These are phyloP conservation scores for Leptinotarsa defecta DNA, from an alignment of 1,140 invertebrate genomes.

Conservation along the genomic window DNA sequence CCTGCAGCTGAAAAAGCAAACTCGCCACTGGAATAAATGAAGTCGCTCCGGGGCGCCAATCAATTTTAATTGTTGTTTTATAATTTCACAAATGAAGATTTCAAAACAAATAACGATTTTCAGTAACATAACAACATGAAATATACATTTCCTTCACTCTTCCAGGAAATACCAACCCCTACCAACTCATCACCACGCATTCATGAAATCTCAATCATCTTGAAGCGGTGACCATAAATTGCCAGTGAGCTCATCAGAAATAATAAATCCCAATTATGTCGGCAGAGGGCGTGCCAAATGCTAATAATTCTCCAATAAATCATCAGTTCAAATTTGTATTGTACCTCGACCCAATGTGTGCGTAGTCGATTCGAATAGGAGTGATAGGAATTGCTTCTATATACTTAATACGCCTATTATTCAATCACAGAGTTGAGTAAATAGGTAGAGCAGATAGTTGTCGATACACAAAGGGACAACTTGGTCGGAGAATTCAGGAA, in stretches of 20 bases:
- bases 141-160: too few relatives aligned
- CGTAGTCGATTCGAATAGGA: background rate
- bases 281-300: background rate
- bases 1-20: too few relatives aligned
- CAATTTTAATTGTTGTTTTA: too few relatives aligned
- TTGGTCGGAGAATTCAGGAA: background rate
- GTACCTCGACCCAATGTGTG: background rate
- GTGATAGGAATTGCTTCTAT: slow-evolving; percentile 2
- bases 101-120: too few relatives aligned
- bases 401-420: background rate
- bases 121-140: too few relatives aligned
- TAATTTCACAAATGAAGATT: too few relatives aligned
- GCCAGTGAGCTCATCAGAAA: background rate
- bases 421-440: background rate
- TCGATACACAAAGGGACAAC: background rate
- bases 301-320: background rate
- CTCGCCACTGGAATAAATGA: too few relatives aligned
- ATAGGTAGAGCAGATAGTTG: background rate
- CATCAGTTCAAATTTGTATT: slow-evolving; percentile 4
- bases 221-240: background rate
- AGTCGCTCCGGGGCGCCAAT: too few relatives aligned
- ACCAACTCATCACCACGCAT: too few relatives aligned
- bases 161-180: too few relatives aligned
- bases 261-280: background rate
- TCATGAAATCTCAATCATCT: too few relatives aligned